phyloP scores from a whole-genome alignment of 2,113 vertebrate genomes.

The Chaenocephalus aceratus region DNA sequence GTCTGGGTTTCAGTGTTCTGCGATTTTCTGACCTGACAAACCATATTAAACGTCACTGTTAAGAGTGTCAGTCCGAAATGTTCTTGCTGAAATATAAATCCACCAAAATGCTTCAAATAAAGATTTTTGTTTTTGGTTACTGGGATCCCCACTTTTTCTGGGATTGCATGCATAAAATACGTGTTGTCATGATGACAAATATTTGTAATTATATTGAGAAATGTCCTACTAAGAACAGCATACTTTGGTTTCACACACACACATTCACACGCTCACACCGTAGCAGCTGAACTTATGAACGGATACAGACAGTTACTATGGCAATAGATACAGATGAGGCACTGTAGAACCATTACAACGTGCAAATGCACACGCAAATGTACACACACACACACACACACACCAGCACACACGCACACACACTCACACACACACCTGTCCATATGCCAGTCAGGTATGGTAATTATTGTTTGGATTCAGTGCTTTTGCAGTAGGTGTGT shows the following conservation, averaged over 20 bases:
- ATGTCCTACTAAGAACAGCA: background rate
- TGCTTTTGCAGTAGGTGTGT: slow-evolving; percentile 22
- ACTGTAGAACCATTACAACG: slow-evolving; percentile 2
- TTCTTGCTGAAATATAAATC: background rate
- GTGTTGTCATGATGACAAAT: background rate
- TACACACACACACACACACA: slow-evolving; percentile 12
- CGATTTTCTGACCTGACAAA: background rate
- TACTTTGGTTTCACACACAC: background rate
- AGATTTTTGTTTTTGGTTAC: background rate
- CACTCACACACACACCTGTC: slow-evolving; percentile 24
- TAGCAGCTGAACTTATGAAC: slow-evolving; percentile 2
- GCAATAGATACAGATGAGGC: slow-evolving; percentile 30
- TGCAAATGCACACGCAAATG: background rate
- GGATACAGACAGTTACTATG: slow-evolving; percentile 44
- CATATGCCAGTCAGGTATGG: slow-evolving; percentile 63
- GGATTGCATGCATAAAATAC: background rate
- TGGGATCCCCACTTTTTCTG: background rate
- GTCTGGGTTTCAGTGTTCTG: background rate
- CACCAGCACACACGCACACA: slow-evolving; percentile 25
- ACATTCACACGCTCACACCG: slow-evolving; percentile 25
- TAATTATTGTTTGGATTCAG: slow-evolving; percentile 69
- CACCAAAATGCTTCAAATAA: background rate
- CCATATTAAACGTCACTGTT: background rate
- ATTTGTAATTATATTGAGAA: background rate
- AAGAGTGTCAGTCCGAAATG: background rate